Base-by-base conservation (phyloP, 2,113 vertebrate species). In the Cyphomyrus plagiostoma region DNA sequence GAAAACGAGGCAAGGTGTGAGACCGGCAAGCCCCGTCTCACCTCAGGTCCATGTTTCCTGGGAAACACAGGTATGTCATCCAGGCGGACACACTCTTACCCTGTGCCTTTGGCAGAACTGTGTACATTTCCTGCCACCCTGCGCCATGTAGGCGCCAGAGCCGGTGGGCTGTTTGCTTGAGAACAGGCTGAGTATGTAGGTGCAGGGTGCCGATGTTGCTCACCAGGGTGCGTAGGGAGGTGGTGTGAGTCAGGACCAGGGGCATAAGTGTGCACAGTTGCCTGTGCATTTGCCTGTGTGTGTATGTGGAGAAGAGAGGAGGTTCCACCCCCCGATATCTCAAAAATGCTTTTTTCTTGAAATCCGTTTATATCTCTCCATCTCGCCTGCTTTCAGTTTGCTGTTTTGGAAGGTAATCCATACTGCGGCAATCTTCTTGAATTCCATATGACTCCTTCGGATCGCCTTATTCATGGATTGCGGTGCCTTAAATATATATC, bases 231-330 rank as follows among this genome's bases (percentile, higher is more conserved):
- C 58, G 56, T 80, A 48, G 35, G 30, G 77, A 70, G 48, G 19
- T 26, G 86, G 86, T 39, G 74, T 91, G 86, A 91, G 89, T 91
- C 89, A 88, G 50, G 86, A 30, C 86, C 62, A 66, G 42, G 42
- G 50, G 26, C 21, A 48, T n/a, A 53, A 17, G 30, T 17, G 88
- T 17, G 13, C 46, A 49, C 15, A 21, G 48, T 15, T 6, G 35
- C 35, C 13, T 17, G 35, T 80, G 74, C 15, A 19, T 42, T 35
- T 19, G 74, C 5, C 42, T 80, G 30, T 39, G 74, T 19, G 74
- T 42, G 35, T 80, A 45, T 39, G 35, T 80, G 74, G 30, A 19
- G 74, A 17, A 80, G 49, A 8, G 11, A 53, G 48, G 17, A 66
- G 21, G 9, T 7, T 3, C 52, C 39, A 11, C 45, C 46, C 45